Evolutionary conservation across 2,797 vertebrate genomes (phyloP).

Genomic region (Semaprochilodus insignis): DNA sequence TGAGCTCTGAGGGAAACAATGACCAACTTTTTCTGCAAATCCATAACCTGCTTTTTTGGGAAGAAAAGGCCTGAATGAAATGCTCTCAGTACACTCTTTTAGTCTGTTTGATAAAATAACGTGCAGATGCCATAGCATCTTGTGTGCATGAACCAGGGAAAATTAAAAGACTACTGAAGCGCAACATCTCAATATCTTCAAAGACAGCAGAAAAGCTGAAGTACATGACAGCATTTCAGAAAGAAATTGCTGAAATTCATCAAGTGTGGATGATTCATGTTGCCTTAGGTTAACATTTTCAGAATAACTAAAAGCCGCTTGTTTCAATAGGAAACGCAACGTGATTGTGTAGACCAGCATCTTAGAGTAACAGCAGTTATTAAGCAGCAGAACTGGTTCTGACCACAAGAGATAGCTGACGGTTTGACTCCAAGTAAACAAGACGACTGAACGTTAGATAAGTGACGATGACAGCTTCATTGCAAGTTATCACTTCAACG

Average conservation of each 20-base stretch:
- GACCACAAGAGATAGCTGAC: neutral
- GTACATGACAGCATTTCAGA: neutral
- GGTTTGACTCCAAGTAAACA: neutral
- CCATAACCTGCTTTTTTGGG: neutral
- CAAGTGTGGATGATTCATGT: neutral
- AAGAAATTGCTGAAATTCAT: neutral
- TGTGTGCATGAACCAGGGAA: neutral
- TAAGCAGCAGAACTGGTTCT: neutral
- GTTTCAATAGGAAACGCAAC: neutral
- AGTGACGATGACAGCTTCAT: neutral
- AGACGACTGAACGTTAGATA: neutral
- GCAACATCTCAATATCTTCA: no score
- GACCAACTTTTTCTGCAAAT: neutral
- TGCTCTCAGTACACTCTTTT: neutral
- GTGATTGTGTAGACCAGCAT: neutral
- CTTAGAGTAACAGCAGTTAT: neutral
- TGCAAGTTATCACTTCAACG: neutral
- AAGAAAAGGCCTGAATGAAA: neutral
- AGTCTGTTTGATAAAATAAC: neutral
- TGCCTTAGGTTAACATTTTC: neutral
- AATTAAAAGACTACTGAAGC: neutral
- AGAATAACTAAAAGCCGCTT: neutral
- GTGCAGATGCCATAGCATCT: neutral
- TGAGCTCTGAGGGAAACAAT: neutral
- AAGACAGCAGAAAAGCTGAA: no score